phyloP scores from a whole-genome alignment of 2,888 invertebrate species.

The Metallyticus violacea region DNA sequence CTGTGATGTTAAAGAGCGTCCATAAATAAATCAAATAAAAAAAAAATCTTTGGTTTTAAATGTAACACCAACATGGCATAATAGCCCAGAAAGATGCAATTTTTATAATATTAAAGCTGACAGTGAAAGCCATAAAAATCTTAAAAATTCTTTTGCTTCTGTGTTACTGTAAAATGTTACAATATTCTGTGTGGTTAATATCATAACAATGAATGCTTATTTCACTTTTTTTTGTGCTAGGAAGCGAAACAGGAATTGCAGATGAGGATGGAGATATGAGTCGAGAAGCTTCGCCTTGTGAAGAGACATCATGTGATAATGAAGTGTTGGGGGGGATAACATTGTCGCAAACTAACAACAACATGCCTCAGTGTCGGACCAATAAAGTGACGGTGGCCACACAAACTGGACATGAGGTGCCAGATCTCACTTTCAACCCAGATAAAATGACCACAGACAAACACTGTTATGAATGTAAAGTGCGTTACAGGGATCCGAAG shows the following conservation, averaged over 20 bases:
- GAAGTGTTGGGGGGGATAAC: not conserved
- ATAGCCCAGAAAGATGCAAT: too few species aligned
- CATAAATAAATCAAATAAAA: too few species aligned
- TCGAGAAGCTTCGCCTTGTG: conserved; percentile 68
- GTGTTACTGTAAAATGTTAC: too few species aligned
- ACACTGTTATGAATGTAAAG: conserved; percentile 91
- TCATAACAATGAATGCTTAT: too few species aligned
- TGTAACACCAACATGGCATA: too few species aligned
- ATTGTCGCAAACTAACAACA: conserved; percentile 36
- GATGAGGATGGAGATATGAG: conserved; percentile 32
- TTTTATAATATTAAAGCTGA: too few species aligned
- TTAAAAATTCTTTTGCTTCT: too few species aligned
- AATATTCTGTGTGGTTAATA: too few species aligned
- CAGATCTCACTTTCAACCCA: conserved; percentile 62
- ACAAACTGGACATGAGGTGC: conserved; percentile 78
- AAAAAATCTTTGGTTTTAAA: too few species aligned
- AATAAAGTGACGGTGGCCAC: conserved; percentile 76
- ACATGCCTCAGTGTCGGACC: conserved; percentile 47
- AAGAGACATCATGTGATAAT: conserved; percentile 49
- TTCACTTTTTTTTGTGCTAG: not conserved
- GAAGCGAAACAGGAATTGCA: conserved; percentile 17
- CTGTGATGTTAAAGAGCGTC: too few species aligned
- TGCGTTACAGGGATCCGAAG: conserved; percentile 86
- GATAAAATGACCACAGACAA: conserved; percentile 77
- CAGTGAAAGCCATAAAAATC: too few species aligned